Evolutionary conservation across 1,140 invertebrate genomes (phyloP).

Genomic region (Parasteatoda tepidariorum): DNA sequence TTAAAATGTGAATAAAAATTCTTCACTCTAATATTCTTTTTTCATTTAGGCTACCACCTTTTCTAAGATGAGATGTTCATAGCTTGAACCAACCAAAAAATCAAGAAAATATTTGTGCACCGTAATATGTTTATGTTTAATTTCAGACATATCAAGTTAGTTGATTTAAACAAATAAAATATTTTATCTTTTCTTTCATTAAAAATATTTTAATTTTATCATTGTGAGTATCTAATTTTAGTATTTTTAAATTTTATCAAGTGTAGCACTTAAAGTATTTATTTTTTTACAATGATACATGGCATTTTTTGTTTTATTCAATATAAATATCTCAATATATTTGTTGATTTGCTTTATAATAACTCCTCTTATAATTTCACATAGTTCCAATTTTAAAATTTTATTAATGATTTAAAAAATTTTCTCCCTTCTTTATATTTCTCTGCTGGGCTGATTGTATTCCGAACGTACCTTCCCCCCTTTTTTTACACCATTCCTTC

Average conservation of each 20-base stretch:
- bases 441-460: no score
- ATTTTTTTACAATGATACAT: no score
- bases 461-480: no score
- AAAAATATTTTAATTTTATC: background rate
- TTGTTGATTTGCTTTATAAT: no score
- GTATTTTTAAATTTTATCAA: background rate
- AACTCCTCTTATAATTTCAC: no score
- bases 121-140: constrained; percentile 99
- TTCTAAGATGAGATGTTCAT: constrained; percentile 99
- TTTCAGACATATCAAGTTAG: constrained; percentile 95
- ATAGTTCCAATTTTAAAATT: no score
- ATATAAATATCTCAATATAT: no score
- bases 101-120: constrained; percentile 98
- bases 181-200: background rate
- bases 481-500: no score
- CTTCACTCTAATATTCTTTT: background rate
- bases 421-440: no score
- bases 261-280: background rate
- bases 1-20: background rate
- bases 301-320: no score
- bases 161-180: background rate
- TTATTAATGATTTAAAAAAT: no score
- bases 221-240: background rate
- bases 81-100: constrained; percentile 99
- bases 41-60: constrained; percentile 88